A percentile compares a stretch with the other conserved stretches of the same genome.
These are phyloP conservation scores for Elanus axillaris DNA, from an alignment of 2,113 vertebrate genomes.

Conservation along the genomic window DNA sequence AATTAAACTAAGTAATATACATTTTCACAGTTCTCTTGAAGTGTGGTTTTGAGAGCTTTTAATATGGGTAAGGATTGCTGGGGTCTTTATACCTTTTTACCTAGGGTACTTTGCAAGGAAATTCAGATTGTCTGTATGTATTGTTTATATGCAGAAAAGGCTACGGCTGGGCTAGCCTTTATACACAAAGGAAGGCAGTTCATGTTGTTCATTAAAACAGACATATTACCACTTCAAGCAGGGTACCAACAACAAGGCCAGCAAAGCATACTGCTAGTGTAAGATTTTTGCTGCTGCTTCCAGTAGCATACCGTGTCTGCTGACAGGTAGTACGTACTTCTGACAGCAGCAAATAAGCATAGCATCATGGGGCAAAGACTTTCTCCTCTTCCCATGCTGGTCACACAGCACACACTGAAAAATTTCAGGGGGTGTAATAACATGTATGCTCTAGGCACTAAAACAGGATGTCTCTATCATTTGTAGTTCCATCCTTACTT, in stretches of 20 bases:
- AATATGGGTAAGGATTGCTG: neutral
- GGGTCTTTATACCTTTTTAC: neutral
- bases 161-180: neutral
- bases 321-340: neutral
- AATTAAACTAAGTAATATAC: neutral
- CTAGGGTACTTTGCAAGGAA: neutral
- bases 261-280: neutral
- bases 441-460: neutral
- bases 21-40: neutral
- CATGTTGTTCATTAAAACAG: neutral
- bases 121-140: neutral
- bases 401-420: neutral
- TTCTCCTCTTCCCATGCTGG: neutral
- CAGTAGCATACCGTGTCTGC: neutral
- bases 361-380: neutral
- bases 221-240: neutral
- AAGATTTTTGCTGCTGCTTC: neutral
- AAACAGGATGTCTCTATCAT: slow-evolving; percentile 29
- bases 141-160: neutral
- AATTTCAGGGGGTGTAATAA: neutral
- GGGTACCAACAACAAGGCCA: neutral
- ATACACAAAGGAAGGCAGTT: neutral
- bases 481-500: neutral
- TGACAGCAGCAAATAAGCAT: neutral
- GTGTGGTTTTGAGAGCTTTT: neutral